Base-by-base conservation (phyloP, 2,113 vertebrate genomes). In the Colinus virginianus region DNA sequence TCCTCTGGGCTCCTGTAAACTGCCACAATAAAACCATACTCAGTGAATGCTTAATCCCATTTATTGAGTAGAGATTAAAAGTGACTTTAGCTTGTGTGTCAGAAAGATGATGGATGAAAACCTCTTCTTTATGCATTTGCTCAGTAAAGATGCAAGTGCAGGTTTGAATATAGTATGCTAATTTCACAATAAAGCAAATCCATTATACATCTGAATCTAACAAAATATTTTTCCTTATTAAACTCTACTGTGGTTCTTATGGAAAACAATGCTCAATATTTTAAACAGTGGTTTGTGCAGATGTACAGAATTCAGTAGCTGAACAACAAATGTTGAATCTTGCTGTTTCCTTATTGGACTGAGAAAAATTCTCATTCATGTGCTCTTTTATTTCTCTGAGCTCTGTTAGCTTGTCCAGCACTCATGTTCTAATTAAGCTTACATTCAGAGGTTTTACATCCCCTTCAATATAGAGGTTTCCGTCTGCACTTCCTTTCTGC, bases 51-150 rank as follows among this genome's bases (percentile, higher is more conserved):
- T 92, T 95, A 95, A 94, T 95, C 85, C 68, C 36, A 64, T 95
- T 88, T 91, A 72, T 95, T 95, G 91, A 92, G 76, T 87, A 68
- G 80, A 89, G 90, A 84, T 95, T 94, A 94, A 89, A 94, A 94
- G 87, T 89, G 85, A 86, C 89, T 97, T 94, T 58, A 90, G 62
- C 59, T 78, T 75, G 80, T 9, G 14, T 92, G 85, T 96, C 92
- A 89, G 75, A 32, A 46, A 68, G 66, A 91, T 96, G 89, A 95
- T 86, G 81, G 90, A 90, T 96, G 92, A 71, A 91, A 91, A 70
- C 56, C 64, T 90, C 89, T 93, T 78, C 70, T 85, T 85, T 93
- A 78, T 75, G 53, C 85, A 43, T 95, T 95, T 95, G 63, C 56
- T 84, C 84, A 64, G 66, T 87, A 95, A 97, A 89, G 46, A 43